phyloP scores from a whole-genome alignment of 2,113 vertebrate species.

The Pteruthius melanotis region DNA sequence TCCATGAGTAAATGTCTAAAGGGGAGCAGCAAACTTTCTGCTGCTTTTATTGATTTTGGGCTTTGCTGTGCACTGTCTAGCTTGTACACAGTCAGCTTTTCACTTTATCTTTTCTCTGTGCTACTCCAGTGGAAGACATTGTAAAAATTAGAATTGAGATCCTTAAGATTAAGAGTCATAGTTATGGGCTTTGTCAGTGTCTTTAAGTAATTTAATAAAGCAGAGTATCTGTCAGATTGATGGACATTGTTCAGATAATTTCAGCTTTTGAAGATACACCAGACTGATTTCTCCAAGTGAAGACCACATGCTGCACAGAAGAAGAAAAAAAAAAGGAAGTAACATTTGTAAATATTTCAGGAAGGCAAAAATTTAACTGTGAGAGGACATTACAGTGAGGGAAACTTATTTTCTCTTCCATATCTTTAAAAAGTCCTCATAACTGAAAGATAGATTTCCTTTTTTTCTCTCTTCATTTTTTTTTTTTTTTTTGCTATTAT shows the following conservation, averaged over 20 bases:
- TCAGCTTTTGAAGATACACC: background rate
- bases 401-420: background rate
- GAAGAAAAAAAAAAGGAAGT: background rate
- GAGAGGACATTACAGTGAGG: background rate
- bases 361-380: background rate
- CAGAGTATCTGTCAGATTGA: background rate
- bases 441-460: background rate
- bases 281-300: background rate
- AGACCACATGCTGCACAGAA: background rate
- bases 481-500: background rate
- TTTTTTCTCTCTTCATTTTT: background rate
- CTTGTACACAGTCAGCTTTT: constrained; percentile 13
- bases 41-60: constrained; percentile 17
- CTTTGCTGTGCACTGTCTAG: background rate
- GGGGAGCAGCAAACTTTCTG: background rate
- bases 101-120: constrained; percentile 18
- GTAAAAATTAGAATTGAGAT: constrained; percentile 9
- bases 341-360: background rate
- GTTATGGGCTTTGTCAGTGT: constrained; percentile 10
- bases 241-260: constrained; percentile 1
- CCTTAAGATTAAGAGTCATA: constrained; percentile 17
- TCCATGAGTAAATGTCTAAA: background rate
- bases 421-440: background rate
- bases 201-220: constrained; percentile 49
- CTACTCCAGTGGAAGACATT: constrained; percentile 5